These are phyloP conservation scores for Tribolium madens DNA, from an alignment of 1,140 invertebrate species.

Conservation along the genomic window DNA sequence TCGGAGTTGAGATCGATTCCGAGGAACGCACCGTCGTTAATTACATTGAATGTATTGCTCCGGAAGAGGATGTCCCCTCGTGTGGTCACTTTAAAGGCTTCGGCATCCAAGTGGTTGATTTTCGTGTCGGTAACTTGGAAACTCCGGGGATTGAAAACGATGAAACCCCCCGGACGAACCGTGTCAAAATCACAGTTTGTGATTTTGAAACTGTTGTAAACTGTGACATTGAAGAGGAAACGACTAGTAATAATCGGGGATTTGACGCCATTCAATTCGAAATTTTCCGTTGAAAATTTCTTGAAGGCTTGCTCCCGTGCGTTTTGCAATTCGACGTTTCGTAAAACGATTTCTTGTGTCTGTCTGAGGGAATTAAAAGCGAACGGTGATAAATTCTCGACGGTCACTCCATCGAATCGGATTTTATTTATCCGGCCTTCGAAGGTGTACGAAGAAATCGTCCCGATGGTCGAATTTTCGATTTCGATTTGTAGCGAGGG, in stretches of 20 bases:
- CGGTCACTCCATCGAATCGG: conserved; percentile 71
- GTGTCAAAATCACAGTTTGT: conserved; percentile 72
- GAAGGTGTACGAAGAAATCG: conserved; percentile 68
- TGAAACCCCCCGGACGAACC: conserved; percentile 70
- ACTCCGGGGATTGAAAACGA: conserved; percentile 67
- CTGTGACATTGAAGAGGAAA: conserved; percentile 79
- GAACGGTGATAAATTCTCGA: conserved; percentile 75
- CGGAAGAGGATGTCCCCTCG: conserved; percentile 74
- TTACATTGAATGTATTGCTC: conserved; percentile 73
- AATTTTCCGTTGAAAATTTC: conserved; percentile 77
- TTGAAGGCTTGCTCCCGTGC: conserved; percentile 82
- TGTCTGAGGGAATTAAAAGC: conserved; percentile 78
- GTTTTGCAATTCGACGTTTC: conserved; percentile 70
- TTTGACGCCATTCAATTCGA: conserved; percentile 70
- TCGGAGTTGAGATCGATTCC: conserved; percentile 71
- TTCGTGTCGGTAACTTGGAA: conserved; percentile 68
- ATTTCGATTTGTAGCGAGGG: conserved; percentile 60
- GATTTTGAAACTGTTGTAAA: conserved; percentile 75
- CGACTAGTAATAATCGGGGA: conserved; percentile 74
- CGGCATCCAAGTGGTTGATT: conserved; percentile 72
- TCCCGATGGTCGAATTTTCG: conserved; percentile 47
- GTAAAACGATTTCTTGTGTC: conserved; percentile 69
- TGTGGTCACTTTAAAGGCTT: conserved; percentile 73
- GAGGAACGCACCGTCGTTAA: conserved; percentile 73
- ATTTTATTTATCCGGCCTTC: conserved; percentile 78